Percentiles rank a stretch among this genome's conserved stretches.
Conservation (phyloP, 1,140 invertebrate species). For the Elysia chlorotica region DNA sequence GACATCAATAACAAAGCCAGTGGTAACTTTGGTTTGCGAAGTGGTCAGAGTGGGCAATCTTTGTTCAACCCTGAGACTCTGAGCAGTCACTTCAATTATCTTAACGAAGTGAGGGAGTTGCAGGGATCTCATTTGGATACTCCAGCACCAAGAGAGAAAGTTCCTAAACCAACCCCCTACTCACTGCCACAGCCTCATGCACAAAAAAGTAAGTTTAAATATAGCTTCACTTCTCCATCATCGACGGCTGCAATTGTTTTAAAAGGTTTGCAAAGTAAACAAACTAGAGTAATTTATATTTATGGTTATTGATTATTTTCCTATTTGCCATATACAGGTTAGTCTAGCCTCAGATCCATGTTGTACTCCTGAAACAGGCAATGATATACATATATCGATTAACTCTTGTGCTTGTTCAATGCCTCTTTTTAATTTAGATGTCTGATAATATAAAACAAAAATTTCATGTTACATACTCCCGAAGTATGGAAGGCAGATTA, state of each 20-base stretch:
- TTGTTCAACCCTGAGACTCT: neutral
- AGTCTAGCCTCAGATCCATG: neutral
- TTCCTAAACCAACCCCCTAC: slow-evolving; percentile 33
- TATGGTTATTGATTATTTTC: neutral
- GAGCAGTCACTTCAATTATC: slow-evolving; percentile 13
- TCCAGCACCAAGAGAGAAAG: slow-evolving; percentile 32
- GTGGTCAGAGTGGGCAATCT: no score
- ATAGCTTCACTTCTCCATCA: no score
- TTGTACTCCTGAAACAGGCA: neutral
- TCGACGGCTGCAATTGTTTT: no score
- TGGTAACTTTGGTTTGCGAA: no score
- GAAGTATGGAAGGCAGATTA: no score
- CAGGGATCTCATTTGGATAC: slow-evolving; percentile 31
- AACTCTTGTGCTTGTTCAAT: no score
- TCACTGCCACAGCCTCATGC: slow-evolving; percentile 13
- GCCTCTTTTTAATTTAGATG: no score
- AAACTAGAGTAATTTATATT: neutral
- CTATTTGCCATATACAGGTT: neutral
- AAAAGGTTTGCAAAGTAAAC: no score
- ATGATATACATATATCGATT: no score
- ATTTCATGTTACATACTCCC: no score
- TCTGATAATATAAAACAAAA: no score
- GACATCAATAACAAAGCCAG: no score
- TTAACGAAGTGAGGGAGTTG: slow-evolving; percentile 19
- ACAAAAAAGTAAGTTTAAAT: slow-evolving; percentile 14